Base-by-base conservation (phyloP, 2,888 invertebrate genomes). In the Nebria salina region DNA sequence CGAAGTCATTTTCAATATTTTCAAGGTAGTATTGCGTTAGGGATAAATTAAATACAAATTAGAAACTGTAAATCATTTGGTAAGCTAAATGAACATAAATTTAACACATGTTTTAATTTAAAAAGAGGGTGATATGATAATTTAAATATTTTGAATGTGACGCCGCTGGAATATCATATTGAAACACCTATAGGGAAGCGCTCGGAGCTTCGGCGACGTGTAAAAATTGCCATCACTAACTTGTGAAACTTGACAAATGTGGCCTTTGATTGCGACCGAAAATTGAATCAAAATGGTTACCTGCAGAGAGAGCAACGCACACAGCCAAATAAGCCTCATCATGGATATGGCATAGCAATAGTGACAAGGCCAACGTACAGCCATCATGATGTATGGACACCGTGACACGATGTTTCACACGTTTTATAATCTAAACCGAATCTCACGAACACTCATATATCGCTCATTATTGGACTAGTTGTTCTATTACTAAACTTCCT, bases 241-340 rank as follows among this genome's bases (percentile, higher is more conserved):
- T 81, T 72, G 80, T 81, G 80, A 81, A 81, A 81, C 80, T 81
- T 81, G 80, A 81, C 80, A 81, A 81, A 81, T 81, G 80, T 75
- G 75, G 72, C 75, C 75, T 81, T 81, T 81, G 80, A 81, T 81
- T 81, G 76, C 80, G 80, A 70, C 80, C 80, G 80, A 81, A 81
- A 81, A 81, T 81, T 81, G 80, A 81, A 81, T 81, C 80, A 81
- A 81, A 80, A 81, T 81, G 80, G 80, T 75, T 81, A 81, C 80
- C 80, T 75, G 80, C 72, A 64, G 80, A 75, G 80, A 73, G 54
- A 54, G 54, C 54, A 54, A 54, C 54, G 26, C 72, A 72, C 72
- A 72, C 43, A 43, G 11, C 70, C 25, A 70, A 20, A 70, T 26
- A 34, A 70, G 70, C 70, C 25, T 70, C 54, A 54, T 13, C 54